Evolutionary conservation across 2,113 vertebrate species (phyloP), one percentile per base, ranked within the genome.

Genomic region (Calidris pugnax): DNA sequence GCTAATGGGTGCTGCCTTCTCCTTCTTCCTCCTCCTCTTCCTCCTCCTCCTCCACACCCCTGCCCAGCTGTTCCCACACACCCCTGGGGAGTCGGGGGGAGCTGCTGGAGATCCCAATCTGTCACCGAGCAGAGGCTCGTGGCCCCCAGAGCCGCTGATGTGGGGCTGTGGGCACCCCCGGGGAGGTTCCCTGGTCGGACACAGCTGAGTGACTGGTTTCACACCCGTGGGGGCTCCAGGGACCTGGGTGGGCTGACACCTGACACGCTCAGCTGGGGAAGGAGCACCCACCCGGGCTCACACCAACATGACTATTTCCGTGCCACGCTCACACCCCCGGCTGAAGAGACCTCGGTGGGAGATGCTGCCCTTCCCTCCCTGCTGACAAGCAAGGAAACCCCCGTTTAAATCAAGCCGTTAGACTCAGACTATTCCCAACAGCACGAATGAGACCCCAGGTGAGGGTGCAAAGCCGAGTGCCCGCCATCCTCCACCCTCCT

Each of bases 121-220:
- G 51, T 41, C 74, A 7, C 28, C 6, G 1, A 7, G n/a, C 1
- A 7, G 23, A 53, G 81, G 28, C 2, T 24, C 0, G 1, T 4
- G 50, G 43, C 19, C 21, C 17, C 76, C 9, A 39, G 75, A 7
- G 78, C 19, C 0, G 9, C 86, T 26, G 85, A 20, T 2, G 6
- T 11, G 7, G 41, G 22, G 33, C 39, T 47, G 59, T 21, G 4
- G 16, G 60, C 85, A 47, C 21, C 5, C 56, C 47, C 7, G 27
- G 27, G 16, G 78, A 2, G 77, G 47, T 10, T 6, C 86, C 19
- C 45, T 5, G 51, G n/a, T 48, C 5, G 1, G 73, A 48, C 66
- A 28, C 26, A 24, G 66, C 45, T 43, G 45, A 55, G 79, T 1
- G 10, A 22, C 60, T 14, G 84, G 1, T 21, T 50, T 22, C 7